Evolutionary conservation across 64 coral and sea anemone genomes (phyloP).

Genomic region (Dendronephthya gigantea): DNA sequence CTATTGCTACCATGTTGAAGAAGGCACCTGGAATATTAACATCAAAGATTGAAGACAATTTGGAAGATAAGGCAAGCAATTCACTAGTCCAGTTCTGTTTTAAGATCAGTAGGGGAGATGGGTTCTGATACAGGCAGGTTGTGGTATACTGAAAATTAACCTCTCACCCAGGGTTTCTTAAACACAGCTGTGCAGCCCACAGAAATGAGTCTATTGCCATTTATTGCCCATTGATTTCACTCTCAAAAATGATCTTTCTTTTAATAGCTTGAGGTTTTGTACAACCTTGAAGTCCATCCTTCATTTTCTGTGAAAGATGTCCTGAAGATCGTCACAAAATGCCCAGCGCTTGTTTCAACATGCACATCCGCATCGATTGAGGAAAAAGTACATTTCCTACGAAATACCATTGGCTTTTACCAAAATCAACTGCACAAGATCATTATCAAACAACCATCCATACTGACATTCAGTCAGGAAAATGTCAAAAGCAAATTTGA

Average conservation of each 20-base stretch:
- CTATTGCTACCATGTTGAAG: constrained; percentile 23
- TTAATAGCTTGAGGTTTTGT: constrained; percentile 60
- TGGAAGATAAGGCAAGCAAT: constrained; percentile 20
- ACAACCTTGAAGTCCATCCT: constrained; percentile 59
- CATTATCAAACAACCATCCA: constrained; percentile 80
- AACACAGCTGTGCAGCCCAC: too few species aligned
- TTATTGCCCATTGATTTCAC: too few species aligned
- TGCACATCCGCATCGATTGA: constrained; percentile 47
- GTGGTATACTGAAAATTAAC: too few species aligned
- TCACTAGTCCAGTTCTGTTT: neutral
- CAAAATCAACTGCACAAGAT: constrained; percentile 75
- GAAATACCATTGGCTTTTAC: constrained; percentile 69
- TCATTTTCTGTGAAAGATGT: constrained; percentile 68
- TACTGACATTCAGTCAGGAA: constrained; percentile 68
- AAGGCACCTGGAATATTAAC: constrained; percentile 39
- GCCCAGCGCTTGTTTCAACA: constrained; percentile 62
- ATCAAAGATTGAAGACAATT: constrained; percentile 17
- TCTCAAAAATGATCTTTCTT: neutral
- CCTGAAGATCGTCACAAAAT: constrained; percentile 75
- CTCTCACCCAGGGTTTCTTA: too few species aligned
- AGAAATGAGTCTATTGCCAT: too few species aligned
- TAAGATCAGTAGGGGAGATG: too few species aligned
- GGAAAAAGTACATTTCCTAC: constrained; percentile 56
- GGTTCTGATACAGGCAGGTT: too few species aligned
- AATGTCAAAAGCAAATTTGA: constrained; percentile 63